Evolutionary conservation across 2,113 vertebrate species (phyloP).

Genomic region (Prietella phreatophila): DNA sequence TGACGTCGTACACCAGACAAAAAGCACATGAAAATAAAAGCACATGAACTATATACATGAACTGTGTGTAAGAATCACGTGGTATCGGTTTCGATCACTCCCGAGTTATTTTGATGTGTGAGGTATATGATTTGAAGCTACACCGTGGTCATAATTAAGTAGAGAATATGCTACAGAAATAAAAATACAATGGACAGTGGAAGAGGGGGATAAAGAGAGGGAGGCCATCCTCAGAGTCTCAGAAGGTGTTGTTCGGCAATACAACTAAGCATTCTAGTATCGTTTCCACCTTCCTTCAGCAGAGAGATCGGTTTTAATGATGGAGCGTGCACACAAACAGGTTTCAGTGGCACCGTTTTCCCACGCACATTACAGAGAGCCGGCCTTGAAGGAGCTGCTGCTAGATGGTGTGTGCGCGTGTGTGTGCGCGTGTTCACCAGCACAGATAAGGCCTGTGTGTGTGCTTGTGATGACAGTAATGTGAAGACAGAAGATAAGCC

Average conservation of each 20-base stretch:
- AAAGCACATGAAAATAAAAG: no score
- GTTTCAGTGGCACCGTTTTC: slow-evolving; percentile 14
- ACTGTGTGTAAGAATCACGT: not conserved
- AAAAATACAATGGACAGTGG: not conserved
- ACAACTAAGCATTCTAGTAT: slow-evolving; percentile 55
- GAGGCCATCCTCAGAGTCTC: not conserved
- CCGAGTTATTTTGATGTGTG: no score
- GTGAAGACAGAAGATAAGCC: slow-evolving; percentile 38
- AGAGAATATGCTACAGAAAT: not conserved
- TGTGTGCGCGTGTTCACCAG: slow-evolving; percentile 33
- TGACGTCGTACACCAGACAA: not conserved
- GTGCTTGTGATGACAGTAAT: slow-evolving; percentile 15
- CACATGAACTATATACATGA: no score
- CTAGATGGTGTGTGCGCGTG: not conserved
- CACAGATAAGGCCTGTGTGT: slow-evolving; percentile 36
- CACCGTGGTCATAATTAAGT: not conserved
- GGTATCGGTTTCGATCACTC: not conserved
- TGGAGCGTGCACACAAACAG: slow-evolving; percentile 44
- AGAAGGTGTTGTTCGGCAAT: slow-evolving; percentile 53
- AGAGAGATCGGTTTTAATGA: slow-evolving; percentile 63
- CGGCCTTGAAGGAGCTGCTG: slow-evolving; percentile 11
- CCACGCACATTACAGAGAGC: slow-evolving; percentile 42
- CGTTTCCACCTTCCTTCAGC: slow-evolving; percentile 64
- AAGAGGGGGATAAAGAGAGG: not conserved
- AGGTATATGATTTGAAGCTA: no score